These are phyloP conservation scores for Pitangus sulphuratus DNA, from an alignment of 2,797 vertebrate genomes.

Conservation along the genomic window DNA sequence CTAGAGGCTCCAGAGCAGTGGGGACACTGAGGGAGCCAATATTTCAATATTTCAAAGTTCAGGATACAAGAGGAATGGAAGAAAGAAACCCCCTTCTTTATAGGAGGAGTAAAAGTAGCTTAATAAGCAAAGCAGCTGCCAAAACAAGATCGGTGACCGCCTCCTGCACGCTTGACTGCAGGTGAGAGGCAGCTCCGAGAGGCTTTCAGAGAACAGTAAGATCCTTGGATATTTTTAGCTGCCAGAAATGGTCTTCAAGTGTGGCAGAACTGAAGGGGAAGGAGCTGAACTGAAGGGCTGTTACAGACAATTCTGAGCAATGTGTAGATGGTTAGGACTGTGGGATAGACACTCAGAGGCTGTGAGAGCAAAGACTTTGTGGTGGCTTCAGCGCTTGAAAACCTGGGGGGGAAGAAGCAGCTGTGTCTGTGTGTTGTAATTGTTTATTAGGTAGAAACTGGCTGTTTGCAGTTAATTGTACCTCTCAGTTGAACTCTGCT, in stretches of 20 bases:
- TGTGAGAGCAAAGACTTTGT: not conserved
- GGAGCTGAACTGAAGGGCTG: not conserved
- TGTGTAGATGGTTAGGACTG: not conserved
- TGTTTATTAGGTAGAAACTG: not conserved
- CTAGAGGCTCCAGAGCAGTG: not conserved
- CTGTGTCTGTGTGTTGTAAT: not conserved
- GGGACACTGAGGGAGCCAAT: not conserved
- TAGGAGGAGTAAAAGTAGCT: not conserved
- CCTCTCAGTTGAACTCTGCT: not conserved
- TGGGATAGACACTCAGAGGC: not conserved
- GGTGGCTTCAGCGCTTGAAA: not conserved
- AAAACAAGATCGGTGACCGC: rapidly evolving
- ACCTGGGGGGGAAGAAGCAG: not conserved
- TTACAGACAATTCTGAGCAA: not conserved
- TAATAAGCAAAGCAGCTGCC: slow-evolving; percentile 12
- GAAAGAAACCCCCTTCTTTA: not conserved
- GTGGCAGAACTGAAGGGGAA: not conserved
- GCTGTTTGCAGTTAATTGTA: not conserved
- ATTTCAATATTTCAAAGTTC: not conserved
- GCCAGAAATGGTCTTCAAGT: not conserved
- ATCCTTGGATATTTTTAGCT: slow-evolving; percentile 1
- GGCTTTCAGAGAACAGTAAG: not conserved
- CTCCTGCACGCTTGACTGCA: slow-evolving; percentile 10
- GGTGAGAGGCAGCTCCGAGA: slow-evolving; percentile 19
- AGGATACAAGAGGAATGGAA: not conserved